Percentiles rank a stretch among this genome's conserved stretches.
These are phyloP conservation scores for Quiscalus mexicanus DNA, from an alignment of 2,113 vertebrate species.

Conservation along the genomic window DNA sequence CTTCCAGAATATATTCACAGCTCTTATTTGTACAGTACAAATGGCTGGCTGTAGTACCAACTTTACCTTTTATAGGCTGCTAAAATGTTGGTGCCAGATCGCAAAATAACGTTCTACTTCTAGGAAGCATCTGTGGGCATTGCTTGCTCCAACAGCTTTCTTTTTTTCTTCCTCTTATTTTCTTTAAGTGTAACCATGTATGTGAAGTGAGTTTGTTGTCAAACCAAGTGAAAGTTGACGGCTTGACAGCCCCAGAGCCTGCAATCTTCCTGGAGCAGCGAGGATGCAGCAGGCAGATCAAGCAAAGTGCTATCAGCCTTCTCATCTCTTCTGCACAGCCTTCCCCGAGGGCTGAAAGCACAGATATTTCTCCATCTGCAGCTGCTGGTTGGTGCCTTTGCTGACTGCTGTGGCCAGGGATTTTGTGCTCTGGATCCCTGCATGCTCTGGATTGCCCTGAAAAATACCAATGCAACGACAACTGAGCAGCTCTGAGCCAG, in stretches of 20 bases:
- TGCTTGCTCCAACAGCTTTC: constrained; percentile 53
- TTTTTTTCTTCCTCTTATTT: constrained; percentile 47
- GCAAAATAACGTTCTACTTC: constrained; percentile 44
- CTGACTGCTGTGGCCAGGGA: not conserved
- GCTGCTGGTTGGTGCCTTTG: constrained; percentile 7
- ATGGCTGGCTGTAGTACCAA: constrained; percentile 69
- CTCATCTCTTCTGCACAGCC: constrained; percentile 31
- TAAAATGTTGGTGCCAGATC: constrained; percentile 60
- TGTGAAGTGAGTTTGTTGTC: constrained; percentile 62
- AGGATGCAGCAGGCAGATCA: constrained; percentile 37
- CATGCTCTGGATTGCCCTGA: not conserved
- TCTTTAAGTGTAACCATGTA: constrained; percentile 51
- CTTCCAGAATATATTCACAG: constrained; percentile 73
- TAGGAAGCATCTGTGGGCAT: constrained; percentile 61
- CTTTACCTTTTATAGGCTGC: constrained; percentile 70
- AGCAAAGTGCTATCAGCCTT: not conserved
- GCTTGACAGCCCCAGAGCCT: constrained; percentile 41
- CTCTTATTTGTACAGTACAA: constrained; percentile 65
- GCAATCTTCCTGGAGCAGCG: not conserved
- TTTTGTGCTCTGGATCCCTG: constrained; percentile 4
- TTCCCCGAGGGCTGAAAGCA: not conserved
- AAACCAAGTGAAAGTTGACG: constrained; percentile 58
- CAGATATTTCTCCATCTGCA: constrained; percentile 45
- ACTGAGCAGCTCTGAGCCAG: not conserved
- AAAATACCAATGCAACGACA: not conserved